phyloP scores from a whole-genome alignment of 2,888 invertebrate species.

The Bellardia bayeri region DNA sequence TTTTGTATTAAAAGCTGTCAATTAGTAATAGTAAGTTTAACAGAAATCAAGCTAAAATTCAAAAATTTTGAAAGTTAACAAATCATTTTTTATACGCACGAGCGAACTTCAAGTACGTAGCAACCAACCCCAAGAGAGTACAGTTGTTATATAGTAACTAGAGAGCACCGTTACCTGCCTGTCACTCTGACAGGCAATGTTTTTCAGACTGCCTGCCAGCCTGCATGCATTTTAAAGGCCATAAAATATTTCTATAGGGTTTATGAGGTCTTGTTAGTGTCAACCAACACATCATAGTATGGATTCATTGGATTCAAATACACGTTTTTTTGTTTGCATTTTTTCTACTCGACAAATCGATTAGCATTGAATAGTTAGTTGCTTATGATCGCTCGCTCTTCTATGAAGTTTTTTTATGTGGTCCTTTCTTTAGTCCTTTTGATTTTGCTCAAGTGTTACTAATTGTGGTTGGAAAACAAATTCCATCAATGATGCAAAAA shows the following conservation, averaged over 20 bases:
- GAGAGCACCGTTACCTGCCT: constrained; percentile 40
- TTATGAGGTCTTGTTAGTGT: constrained; percentile 62
- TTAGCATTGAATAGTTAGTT: neutral
- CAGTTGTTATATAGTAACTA: constrained; percentile 5
- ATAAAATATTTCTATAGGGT: constrained; percentile 18
- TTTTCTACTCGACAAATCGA: constrained; percentile 51
- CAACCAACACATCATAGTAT: neutral
- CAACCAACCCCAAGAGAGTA: constrained; percentile 42
- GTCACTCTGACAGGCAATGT: neutral
- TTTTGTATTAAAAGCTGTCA: constrained; percentile 6
- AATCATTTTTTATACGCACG: constrained; percentile 57
- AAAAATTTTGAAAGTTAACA: constrained; percentile 17
- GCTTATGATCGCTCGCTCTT: neutral
- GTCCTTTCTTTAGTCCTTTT: constrained; percentile 31
- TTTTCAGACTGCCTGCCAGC: neutral
- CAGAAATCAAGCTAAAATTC: neutral
- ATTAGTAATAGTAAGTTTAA: neutral
- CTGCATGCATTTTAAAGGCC: constrained; percentile 51
- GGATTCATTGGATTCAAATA: constrained; percentile 8
- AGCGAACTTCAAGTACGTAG: constrained; percentile 44
- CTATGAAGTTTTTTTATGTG: neutral
- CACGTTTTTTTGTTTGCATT: constrained; percentile 26
- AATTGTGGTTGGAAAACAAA: constrained; percentile 63
- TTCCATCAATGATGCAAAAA: constrained; percentile 27
- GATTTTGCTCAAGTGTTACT: constrained; percentile 65